Evolutionary conservation across 2,888 invertebrate genomes (phyloP).

Genomic region (Tetanocera ferruginea): DNA sequence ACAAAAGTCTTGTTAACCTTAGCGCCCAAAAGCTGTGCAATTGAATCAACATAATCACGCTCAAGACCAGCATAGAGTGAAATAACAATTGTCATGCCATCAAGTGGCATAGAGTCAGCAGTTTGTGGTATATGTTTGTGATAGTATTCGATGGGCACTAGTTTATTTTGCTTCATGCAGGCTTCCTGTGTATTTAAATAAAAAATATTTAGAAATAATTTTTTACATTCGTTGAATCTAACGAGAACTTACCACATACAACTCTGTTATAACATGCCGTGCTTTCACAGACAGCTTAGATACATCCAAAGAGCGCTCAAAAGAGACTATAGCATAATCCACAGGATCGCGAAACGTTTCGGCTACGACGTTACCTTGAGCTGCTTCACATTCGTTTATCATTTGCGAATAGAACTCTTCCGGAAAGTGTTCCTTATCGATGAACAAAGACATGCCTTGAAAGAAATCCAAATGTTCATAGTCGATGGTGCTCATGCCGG

Average conservation of each 20-base stretch:
- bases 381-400: conserved; percentile 71
- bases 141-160: conserved; percentile 78
- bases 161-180: conserved; percentile 71
- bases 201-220: not conserved
- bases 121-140: conserved; percentile 77
- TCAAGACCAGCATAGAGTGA: conserved; percentile 83
- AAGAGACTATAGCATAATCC: conserved; percentile 78
- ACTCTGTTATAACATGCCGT: conserved; percentile 64
- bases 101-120: conserved; percentile 72
- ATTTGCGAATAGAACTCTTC: conserved; percentile 69
- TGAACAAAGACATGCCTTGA: conserved; percentile 61
- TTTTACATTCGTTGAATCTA: not conserved
- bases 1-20: conserved; percentile 78
- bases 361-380: conserved; percentile 73
- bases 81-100: conserved; percentile 82
- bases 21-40: conserved; percentile 82
- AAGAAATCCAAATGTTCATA: conserved; percentile 65
- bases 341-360: conserved; percentile 72
- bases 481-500: conserved; percentile 61
- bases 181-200: conserved; percentile 56
- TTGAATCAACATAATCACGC: conserved; percentile 78
- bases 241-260: conserved; percentile 61
- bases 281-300: conserved; percentile 58
- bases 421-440: conserved; percentile 70
- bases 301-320: conserved; percentile 60